Evolutionary conservation across 1,140 invertebrate species (phyloP), one percentile per base, ranked within the genome.

Genomic region (Luehdorfia chinensis): DNA sequence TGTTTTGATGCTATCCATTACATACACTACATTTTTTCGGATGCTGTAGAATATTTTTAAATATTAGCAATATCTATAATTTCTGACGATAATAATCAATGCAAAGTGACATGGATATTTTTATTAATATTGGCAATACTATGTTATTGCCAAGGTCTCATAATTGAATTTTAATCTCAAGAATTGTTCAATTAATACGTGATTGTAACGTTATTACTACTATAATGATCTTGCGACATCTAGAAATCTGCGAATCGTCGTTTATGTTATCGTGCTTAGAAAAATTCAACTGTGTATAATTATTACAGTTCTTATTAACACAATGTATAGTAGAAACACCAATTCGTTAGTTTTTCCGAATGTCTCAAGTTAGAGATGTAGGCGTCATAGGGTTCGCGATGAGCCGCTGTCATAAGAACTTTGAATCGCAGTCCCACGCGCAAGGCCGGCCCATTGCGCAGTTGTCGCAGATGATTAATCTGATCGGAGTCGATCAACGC

Each of bases 381-480:
- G 49, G 52, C 28, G 52, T 44, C 31, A 32, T 49, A 53, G 62
- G 59, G 72, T 50, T 47, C 45, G 41, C 30, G 67, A 77, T 77
- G 76, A 71, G 61, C 60, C 62, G 52, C 55, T 57, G 52, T 59
- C 63, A 58, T 62, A 52, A 78, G 56, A 69, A 62, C 76, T 79
- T 77, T 78, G 74, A 78, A 70, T 65, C 54, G 49, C 44, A 39
- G 6, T 51, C 81, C 81, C 77, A 85, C 81, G 81, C 75, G 63
- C 77, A 84, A 84, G 81, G 79, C 60, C 79, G 61, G 37, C 36
- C 50, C 55, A 64, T 69, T 84, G 78, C 81, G 81, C 78, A 84
- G 76, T 85, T 77, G 77, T 68, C 65, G 55, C 55, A 56, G 64
- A 78, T 84, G 80, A 84, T 85, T 84, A 80, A 85, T 80, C 69